These are phyloP conservation scores for Coracopsis vasa DNA, from an alignment of 2,113 vertebrate genomes.

Conservation along the genomic window DNA sequence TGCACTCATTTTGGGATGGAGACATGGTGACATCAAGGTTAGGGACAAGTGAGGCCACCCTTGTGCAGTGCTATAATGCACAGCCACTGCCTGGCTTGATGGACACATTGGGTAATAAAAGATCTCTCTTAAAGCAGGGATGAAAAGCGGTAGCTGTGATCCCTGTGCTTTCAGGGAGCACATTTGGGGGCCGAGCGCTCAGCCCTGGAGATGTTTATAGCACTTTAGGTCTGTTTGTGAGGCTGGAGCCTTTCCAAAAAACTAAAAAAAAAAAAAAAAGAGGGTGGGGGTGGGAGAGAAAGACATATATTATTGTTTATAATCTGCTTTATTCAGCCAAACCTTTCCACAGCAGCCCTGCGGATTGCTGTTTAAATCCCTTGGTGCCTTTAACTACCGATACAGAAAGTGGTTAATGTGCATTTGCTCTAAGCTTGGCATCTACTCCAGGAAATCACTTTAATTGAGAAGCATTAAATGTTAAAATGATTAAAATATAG, in stretches of 20 bases:
- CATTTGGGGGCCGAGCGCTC: conserved; percentile 51
- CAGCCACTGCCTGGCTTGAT: conserved; percentile 17
- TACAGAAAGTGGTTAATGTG: conserved; percentile 84
- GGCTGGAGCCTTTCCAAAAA: conserved; percentile 77
- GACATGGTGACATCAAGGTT: neutral
- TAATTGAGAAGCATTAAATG: conserved; percentile 86
- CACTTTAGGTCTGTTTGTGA: conserved; percentile 77
- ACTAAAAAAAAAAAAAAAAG: neutral
- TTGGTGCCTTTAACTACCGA: conserved; percentile 84
- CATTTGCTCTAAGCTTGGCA: conserved; percentile 77
- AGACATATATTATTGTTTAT: conserved; percentile 86
- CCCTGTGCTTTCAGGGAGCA: conserved; percentile 36
- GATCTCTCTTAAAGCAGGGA: neutral
- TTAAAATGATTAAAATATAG: conserved; percentile 82
- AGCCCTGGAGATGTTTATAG: conserved; percentile 75
- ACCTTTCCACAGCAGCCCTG: conserved; percentile 78
- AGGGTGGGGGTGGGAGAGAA: neutral
- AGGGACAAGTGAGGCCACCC: neutral
- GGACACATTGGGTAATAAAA: conserved; percentile 57
- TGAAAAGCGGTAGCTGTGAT: neutral
- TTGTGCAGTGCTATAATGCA: neutral
- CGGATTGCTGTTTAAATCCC: conserved; percentile 87
- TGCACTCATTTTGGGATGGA: neutral
- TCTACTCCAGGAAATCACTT: conserved; percentile 84
- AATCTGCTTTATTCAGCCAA: conserved; percentile 89